Conservation (phyloP, 2,797 vertebrate species). For the Bucorvus abyssinicus region DNA sequence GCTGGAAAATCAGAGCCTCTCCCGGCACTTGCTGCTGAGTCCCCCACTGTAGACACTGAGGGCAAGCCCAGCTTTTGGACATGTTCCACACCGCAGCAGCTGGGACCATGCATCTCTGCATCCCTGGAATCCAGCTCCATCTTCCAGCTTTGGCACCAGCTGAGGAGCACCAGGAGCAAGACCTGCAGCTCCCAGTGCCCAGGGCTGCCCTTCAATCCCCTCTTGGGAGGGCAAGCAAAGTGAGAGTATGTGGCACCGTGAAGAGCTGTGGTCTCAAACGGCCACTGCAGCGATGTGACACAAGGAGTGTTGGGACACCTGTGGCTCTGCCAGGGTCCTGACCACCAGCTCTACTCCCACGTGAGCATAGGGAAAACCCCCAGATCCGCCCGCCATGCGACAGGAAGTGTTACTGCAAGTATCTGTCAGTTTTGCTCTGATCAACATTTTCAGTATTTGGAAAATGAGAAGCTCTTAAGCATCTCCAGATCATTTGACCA, state of each 20-base stretch:
- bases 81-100: background rate
- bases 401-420: background rate
- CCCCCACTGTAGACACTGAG: background rate
- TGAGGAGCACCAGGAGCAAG: background rate
- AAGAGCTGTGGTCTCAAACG: background rate
- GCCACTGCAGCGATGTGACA: background rate
- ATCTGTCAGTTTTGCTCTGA: background rate
- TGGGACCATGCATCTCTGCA: background rate
- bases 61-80: background rate
- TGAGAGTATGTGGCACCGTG: accelerated
- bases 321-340: background rate
- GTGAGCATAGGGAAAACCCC: background rate
- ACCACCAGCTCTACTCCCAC: background rate
- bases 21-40: background rate
- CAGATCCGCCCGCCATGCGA: too few species aligned
- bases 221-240: accelerated
- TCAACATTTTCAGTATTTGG: background rate
- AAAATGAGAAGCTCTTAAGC: background rate
- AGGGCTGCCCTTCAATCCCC: background rate
- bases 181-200: background rate
- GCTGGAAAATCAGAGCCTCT: background rate
- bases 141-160: background rate
- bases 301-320: background rate
- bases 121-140: background rate
- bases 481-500: background rate